phyloP scores from a whole-genome alignment of 1,140 invertebrate genomes.

The Idris sp. region DNA sequence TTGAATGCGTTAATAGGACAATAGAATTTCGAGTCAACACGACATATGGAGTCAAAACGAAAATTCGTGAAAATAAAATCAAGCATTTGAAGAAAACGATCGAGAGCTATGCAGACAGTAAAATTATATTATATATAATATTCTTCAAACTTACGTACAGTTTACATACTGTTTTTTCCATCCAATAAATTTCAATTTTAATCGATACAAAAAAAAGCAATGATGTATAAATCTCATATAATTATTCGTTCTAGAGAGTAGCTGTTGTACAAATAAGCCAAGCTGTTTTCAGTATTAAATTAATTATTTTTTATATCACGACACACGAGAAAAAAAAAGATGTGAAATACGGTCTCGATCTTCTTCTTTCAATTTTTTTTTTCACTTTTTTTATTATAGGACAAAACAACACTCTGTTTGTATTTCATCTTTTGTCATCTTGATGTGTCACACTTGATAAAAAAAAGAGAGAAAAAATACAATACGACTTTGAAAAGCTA shows the following conservation, averaged over 20 bases:
- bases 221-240: constrained; percentile 16
- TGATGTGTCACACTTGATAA: constrained; percentile 34
- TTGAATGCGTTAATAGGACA: constrained; percentile 58
- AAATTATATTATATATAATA: too few relatives aligned
- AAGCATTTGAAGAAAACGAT: constrained; percentile 36
- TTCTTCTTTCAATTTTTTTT: constrained; percentile 40
- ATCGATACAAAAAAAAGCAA: constrained; percentile 24
- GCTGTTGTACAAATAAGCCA: constrained; percentile 35
- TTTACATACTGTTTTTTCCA: too few relatives aligned
- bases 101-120: constrained; percentile 23
- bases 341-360: constrained; percentile 27
- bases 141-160: too few relatives aligned
- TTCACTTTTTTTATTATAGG: too few relatives aligned
- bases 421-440: constrained; percentile 16
- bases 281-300: constrained; percentile 48
- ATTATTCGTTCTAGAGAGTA: constrained; percentile 23
- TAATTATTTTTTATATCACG: constrained; percentile 29
- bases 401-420: not conserved
- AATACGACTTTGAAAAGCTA: too few relatives aligned
- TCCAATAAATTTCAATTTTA: constrained; percentile 6
- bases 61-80: constrained; percentile 36
- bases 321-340: not conserved
- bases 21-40: constrained; percentile 53
- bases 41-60: constrained; percentile 37
- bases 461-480: too few relatives aligned